Evolutionary conservation across 2,113 vertebrate genomes (phyloP).

Genomic region (Grantiella picta): DNA sequence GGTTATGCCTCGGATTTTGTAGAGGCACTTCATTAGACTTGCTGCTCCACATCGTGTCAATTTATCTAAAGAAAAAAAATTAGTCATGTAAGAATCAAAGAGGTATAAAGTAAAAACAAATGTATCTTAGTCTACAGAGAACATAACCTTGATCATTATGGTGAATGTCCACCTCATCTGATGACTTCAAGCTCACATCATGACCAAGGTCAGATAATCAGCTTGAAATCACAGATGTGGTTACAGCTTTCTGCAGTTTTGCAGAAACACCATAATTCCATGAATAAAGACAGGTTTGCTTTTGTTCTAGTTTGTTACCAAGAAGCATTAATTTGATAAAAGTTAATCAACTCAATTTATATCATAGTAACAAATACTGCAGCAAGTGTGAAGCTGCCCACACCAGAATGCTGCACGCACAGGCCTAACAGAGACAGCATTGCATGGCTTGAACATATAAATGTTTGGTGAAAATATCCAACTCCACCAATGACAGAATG

Average conservation of each 20-base stretch:
- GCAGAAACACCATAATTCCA: neutral
- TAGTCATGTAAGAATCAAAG: neutral
- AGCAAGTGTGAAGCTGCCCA: neutral
- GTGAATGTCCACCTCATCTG: neutral
- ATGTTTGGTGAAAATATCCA: neutral
- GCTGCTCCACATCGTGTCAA: conserved; percentile 82
- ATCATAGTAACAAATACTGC: neutral
- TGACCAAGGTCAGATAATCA: neutral
- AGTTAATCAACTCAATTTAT: rapidly evolving
- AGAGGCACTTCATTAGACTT: conserved; percentile 76
- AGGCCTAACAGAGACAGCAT: neutral
- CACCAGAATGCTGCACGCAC: neutral
- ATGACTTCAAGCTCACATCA: neutral
- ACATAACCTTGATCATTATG: neutral
- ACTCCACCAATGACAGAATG: neutral
- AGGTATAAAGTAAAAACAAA: neutral
- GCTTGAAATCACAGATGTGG: neutral
- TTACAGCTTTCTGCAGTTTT: neutral
- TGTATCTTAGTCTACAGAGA: neutral
- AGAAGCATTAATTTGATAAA: neutral
- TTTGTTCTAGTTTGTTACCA: neutral
- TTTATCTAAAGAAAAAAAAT: conserved; percentile 70
- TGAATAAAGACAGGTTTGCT: neutral
- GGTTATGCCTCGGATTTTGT: conserved; percentile 65
- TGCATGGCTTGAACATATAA: neutral